Percentiles rank a stretch among this genome's conserved stretches.
phyloP scores from a whole-genome alignment of 2,888 invertebrate genomes.

The Diplazon laetatorius region DNA sequence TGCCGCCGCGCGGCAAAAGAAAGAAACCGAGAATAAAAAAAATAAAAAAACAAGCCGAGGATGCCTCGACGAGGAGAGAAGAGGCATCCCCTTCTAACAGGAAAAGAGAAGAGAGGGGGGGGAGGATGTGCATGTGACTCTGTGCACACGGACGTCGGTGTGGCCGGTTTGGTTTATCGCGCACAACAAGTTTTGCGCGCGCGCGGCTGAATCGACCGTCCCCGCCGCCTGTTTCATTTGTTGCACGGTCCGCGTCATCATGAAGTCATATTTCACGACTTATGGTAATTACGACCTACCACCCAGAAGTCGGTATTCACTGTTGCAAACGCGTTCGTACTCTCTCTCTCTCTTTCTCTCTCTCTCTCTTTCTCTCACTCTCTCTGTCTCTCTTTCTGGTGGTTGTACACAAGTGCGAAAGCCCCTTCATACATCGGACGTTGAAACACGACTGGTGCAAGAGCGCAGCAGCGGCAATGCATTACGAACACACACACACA shows the following conservation, averaged over 20 bases:
- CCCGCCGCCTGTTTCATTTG: conserved; percentile 75
- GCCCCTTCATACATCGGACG: background rate
- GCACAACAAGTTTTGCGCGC: conserved; percentile 51
- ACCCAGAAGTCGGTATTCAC: conserved; percentile 73
- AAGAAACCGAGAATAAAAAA: too few relatives aligned
- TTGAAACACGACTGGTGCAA: background rate
- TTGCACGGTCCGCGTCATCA: conserved; percentile 78
- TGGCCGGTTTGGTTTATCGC: conserved; percentile 52
- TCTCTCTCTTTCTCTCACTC: too few relatives aligned
- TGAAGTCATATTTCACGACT: conserved; percentile 81
- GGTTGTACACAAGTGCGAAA: conserved; percentile 10
- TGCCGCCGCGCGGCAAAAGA: conserved; percentile 24
- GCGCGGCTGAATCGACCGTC: conserved; percentile 4
- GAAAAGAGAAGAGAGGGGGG: conserved; percentile 43
- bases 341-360: too few relatives aligned
- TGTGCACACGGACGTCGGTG: too few relatives aligned
- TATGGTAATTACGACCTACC: conserved; percentile 80
- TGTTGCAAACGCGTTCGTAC: conserved; percentile 55
- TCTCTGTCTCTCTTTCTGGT: too few relatives aligned
- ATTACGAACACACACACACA: conserved; percentile 51
- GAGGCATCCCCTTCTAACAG: conserved; percentile 43
- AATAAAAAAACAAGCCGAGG: conserved; percentile 3
- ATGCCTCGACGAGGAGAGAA: conserved; percentile 10
- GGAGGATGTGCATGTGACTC: conserved; percentile 33
- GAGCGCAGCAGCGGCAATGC: conserved; percentile 13